Evolutionary conservation across 2,113 vertebrate species (phyloP).

Genomic region (Sorex fumeus): DNA sequence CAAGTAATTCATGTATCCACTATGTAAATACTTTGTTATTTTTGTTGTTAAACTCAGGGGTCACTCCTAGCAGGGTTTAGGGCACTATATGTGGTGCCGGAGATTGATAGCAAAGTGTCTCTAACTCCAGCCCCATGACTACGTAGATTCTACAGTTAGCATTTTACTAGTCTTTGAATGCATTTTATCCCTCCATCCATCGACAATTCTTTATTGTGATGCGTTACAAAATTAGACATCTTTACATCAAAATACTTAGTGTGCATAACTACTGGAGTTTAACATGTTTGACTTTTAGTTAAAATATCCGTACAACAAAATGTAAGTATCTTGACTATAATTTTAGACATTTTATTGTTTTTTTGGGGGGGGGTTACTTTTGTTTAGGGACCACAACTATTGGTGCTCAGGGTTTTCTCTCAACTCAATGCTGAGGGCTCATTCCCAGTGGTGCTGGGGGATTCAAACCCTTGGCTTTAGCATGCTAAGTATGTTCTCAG

Average conservation of each 20-base stretch:
- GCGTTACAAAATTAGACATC: conserved; percentile 49
- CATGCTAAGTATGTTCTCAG: too few relatives aligned
- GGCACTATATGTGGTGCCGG: too few relatives aligned
- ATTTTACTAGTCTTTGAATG: conserved; percentile 41
- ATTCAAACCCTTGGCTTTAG: too few relatives aligned
- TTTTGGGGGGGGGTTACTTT: too few relatives aligned
- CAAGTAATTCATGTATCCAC: not conserved
- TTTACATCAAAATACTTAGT: conserved; percentile 22
- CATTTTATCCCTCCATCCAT: not conserved
- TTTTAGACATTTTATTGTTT: too few relatives aligned
- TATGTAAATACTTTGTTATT: too few relatives aligned
- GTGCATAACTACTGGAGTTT: conserved; percentile 6
- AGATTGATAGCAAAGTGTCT: not conserved
- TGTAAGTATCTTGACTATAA: conserved; percentile 4
- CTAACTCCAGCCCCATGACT: conserved; percentile 2
- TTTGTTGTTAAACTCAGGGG: too few relatives aligned
- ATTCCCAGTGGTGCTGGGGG: too few relatives aligned
- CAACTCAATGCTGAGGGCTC: too few relatives aligned
- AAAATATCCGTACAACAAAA: conserved; percentile 48
- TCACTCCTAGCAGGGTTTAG: too few relatives aligned
- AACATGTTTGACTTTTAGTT: conserved; percentile 20
- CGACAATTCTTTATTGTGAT: conserved; percentile 25
- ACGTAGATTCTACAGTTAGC: conserved; percentile 28
- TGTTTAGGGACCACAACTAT: too few relatives aligned
- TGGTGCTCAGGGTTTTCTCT: too few relatives aligned